Evolutionary conservation across 2,797 vertebrate genomes (phyloP).

Genomic region (Acipenser oxyrinchus): DNA sequence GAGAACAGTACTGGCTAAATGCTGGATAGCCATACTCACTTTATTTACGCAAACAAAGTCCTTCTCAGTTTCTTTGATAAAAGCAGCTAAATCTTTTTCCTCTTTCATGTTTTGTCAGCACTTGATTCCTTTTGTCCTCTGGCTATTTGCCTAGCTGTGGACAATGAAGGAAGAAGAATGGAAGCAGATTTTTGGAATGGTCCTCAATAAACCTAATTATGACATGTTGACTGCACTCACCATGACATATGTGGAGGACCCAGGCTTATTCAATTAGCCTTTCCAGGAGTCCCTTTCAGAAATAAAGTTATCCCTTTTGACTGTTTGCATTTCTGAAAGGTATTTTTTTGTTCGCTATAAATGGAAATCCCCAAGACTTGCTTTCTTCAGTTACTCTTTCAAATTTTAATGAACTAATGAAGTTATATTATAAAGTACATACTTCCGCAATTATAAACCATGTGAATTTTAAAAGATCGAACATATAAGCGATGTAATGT

Average conservation of each 20-base stretch:
- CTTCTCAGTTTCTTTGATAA: slow-evolving; percentile 96
- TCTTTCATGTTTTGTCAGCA: slow-evolving; percentile 99
- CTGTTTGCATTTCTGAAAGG: slow-evolving; percentile 99
- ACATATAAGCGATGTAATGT: too few species aligned
- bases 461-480: too few species aligned
- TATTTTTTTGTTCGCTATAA: slow-evolving; percentile 82
- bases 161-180: slow-evolving; percentile 98
- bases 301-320: slow-evolving; percentile 99
- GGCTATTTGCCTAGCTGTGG: slow-evolving; percentile 96
- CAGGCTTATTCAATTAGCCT: slow-evolving; percentile 97
- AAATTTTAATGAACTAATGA: slow-evolving; percentile 98
- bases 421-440: slow-evolving; percentile 34
- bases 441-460: too few species aligned
- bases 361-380: slow-evolving; percentile 88
- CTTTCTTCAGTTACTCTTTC: slow-evolving; percentile 88
- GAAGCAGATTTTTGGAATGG: slow-evolving; percentile 99
- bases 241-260: slow-evolving; percentile 95
- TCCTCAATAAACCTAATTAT: slow-evolving; percentile 99
- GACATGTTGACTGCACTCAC: slow-evolving; percentile 98
- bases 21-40: slow-evolving; percentile 81
- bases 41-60: slow-evolving; percentile 99
- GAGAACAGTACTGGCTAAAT: slow-evolving; percentile 76
- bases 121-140: slow-evolving; percentile 99
- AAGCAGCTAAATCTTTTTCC: slow-evolving; percentile 97
- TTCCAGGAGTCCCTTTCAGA: slow-evolving; percentile 97